Conservation (phyloP, 2,113 vertebrate species). For the Laticauda laticaudata region DNA sequence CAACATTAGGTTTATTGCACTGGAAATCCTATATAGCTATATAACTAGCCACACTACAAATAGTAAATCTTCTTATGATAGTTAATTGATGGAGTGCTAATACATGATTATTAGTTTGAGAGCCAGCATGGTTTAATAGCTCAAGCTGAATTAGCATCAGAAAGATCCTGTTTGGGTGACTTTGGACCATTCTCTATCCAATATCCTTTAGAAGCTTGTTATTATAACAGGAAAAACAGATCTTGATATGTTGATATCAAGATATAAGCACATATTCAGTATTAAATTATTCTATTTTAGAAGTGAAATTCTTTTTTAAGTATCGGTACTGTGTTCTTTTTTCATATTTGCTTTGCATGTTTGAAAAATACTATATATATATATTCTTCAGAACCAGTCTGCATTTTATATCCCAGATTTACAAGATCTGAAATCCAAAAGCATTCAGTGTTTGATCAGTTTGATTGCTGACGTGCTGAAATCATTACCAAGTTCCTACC, state of each 20-base stretch:
- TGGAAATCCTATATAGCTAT: background rate
- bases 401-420: background rate
- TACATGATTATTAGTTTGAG: background rate
- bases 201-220: background rate
- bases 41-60: background rate
- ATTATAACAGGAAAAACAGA: background rate
- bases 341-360: background rate
- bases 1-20: background rate
- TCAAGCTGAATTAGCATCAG: background rate
- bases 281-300: background rate
- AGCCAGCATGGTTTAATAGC: background rate
- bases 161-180: background rate
- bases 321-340: background rate
- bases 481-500: too few species aligned
- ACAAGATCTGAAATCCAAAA: background rate
- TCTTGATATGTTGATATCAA: background rate
- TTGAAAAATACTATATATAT: background rate
- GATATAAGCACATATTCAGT: background rate
- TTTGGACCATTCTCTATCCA: background rate
- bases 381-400: background rate
- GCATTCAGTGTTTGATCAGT: background rate
- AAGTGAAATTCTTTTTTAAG: background rate
- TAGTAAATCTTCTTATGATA: background rate
- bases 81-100: background rate
- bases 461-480: background rate